phyloP scores from a whole-genome alignment of 2,113 vertebrate species.

The Neogale vison region DNA sequence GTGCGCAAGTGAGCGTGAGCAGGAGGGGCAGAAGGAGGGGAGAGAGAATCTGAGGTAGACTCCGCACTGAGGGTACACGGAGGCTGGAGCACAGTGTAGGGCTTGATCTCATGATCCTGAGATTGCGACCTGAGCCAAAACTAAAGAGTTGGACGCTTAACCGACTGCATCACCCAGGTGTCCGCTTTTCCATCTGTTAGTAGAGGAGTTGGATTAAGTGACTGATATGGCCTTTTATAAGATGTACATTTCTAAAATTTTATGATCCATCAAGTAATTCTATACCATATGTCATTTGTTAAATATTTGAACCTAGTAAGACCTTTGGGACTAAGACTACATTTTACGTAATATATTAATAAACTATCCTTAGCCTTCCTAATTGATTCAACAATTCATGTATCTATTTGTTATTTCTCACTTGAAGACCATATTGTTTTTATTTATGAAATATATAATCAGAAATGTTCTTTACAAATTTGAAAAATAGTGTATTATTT shows the following conservation, averaged over 20 bases:
- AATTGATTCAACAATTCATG: not conserved
- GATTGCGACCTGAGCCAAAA: not conserved
- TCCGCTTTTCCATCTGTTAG: not conserved
- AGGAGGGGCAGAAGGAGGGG: not conserved
- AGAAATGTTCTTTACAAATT: slow-evolving; percentile 31
- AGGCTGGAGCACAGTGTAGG: not conserved
- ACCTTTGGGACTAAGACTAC: not conserved
- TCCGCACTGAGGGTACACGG: not conserved
- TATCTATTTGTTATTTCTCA: slow-evolving; percentile 17
- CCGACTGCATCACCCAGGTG: not conserved
- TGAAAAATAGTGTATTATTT: slow-evolving; percentile 20
- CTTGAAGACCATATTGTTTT: slow-evolving; percentile 5
- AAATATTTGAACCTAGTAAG: slow-evolving; percentile 5
- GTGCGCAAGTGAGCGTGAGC: rapidly evolving
- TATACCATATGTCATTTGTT: not conserved
- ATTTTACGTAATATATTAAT: slow-evolving; percentile 1
- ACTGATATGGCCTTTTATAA: not conserved
- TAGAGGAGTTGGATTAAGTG: not conserved
- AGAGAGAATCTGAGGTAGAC: not conserved
- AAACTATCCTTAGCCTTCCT: not conserved
- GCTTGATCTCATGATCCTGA: not conserved
- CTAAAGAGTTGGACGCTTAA: not conserved
- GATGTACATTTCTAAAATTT: not conserved
- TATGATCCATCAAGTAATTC: slow-evolving; percentile 22
- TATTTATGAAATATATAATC: not conserved